These are phyloP conservation scores for Neomicropteryx cornuta DNA, from an alignment of 1,140 invertebrate genomes.

Conservation along the genomic window DNA sequence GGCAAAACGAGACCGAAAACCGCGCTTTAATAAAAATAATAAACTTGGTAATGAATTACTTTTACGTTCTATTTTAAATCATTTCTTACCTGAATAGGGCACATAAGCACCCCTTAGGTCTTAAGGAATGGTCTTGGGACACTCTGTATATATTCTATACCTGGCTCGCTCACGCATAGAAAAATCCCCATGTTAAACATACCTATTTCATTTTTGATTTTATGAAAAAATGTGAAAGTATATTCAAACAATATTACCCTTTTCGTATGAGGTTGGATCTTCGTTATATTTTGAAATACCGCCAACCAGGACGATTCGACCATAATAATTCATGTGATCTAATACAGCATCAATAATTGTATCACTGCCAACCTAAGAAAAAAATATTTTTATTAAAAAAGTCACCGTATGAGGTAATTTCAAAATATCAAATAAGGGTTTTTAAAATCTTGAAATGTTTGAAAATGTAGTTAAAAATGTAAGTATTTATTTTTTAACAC, in stretches of 20 bases:
- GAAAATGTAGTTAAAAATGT: not conserved
- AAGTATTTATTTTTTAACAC: not conserved
- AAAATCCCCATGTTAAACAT: slow-evolving; percentile 45
- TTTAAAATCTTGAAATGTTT: no score
- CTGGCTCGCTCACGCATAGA: slow-evolving; percentile 34
- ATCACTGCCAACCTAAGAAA: slow-evolving; percentile 52
- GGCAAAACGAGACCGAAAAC: no score
- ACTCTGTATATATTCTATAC: no score
- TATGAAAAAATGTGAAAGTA: slow-evolving; percentile 23
- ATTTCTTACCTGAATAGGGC: no score
- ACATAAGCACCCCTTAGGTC: no score
- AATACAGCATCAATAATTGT: slow-evolving; percentile 47
- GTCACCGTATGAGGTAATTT: not conserved
- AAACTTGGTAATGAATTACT: no score
- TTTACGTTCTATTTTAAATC: no score
- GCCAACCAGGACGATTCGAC: slow-evolving; percentile 52
- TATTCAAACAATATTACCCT: not conserved
- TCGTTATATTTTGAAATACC: slow-evolving; percentile 51
- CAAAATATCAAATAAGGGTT: not conserved
- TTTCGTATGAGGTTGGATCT: not conserved
- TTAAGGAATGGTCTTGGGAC: no score
- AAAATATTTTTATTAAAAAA: slow-evolving; percentile 5
- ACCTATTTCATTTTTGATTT: slow-evolving; percentile 15
- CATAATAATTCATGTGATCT: slow-evolving; percentile 48
- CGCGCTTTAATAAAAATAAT: no score